Conservation (phyloP, 2,113 vertebrate species). For the Parus major region DNA sequence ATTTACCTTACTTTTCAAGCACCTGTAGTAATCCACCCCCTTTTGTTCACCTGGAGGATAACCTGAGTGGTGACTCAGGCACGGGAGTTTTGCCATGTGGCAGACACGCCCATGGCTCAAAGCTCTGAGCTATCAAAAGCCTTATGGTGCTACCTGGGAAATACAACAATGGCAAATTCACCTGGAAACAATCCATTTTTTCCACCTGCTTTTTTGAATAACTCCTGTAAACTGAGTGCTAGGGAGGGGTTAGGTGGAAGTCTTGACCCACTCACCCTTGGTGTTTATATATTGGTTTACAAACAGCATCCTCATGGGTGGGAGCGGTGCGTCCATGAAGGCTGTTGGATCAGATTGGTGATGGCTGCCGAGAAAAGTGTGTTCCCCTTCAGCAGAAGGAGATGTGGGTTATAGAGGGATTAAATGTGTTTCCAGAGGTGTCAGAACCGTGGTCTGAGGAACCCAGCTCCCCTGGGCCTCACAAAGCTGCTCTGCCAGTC, state of each 20-base stretch:
- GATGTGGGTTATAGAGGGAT: not conserved
- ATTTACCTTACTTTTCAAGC: not conserved
- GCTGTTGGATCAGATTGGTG: accelerated
- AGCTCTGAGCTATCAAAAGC: not conserved
- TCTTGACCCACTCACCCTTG: accelerated
- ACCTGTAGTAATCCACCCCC: not conserved
- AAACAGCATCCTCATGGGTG: not conserved
- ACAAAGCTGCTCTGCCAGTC: not conserved
- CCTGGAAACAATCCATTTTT: not conserved
- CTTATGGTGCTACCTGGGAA: not conserved
- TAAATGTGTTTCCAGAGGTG: not conserved
- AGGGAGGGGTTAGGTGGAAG: not conserved
- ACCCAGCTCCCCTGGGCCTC: not conserved
- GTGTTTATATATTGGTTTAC: not conserved
- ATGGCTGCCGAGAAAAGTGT: not conserved
- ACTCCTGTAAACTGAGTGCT: not conserved
- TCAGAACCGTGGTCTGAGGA: not conserved
- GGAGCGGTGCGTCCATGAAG: not conserved
- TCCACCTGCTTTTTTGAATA: not conserved
- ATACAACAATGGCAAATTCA: not conserved
- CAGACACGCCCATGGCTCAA: not conserved
- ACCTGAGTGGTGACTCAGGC: not conserved
- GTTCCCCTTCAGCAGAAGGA: not conserved
- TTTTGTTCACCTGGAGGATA: not conserved
- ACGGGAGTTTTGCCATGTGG: not conserved